Evolutionary conservation across 2,888 invertebrate species (phyloP), one percentile per base, ranked within the genome.

Genomic region (Villa cingulata): DNA sequence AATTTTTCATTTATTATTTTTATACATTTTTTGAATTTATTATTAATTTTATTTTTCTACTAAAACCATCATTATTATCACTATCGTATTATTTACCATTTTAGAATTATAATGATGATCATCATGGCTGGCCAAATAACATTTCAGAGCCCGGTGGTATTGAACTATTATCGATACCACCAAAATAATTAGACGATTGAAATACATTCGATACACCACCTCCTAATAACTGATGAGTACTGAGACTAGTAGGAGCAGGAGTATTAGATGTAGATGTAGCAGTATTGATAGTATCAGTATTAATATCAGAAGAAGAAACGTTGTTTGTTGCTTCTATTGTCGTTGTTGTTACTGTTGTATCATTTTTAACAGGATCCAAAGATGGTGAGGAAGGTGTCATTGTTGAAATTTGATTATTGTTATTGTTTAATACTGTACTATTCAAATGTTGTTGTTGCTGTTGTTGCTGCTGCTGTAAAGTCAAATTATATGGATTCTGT

Each of bases 171-270:
- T 72, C 72, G 39, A 73, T 72, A 1, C 73, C 71, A 29, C 73
- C 73, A 58, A 82, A 83, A 61, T 81, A 83, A 59, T 75, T 81
- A 0, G 80, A 72, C 55, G 80, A 80, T 54, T 76, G 77, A 56
- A 78, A 79, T 50, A 75, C 70, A 56, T 71, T 66, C 3, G 70
- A 70, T 34, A 49, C 46, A 20, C 70, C 70, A 32, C 64, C 62
- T 34, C 7, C 7, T 23, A 23, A 23, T 6, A 6, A 4, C 23
- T 23, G 23, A n/a, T n/a, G n/a, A n/a, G n/a, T n/a, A n/a, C n/a
- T n/a, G n/a, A n/a, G n/a, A n/a, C n/a, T n/a, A n/a, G n/a, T n/a
- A n/a, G n/a, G n/a, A n/a, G n/a, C n/a, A n/a, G n/a, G n/a, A n/a
- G n/a, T n/a, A n/a, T n/a, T n/a, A n/a, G n/a, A n/a, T n/a, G n/a